phyloP scores from a whole-genome alignment of 2,113 vertebrate species.

The Xenus cinereus region DNA sequence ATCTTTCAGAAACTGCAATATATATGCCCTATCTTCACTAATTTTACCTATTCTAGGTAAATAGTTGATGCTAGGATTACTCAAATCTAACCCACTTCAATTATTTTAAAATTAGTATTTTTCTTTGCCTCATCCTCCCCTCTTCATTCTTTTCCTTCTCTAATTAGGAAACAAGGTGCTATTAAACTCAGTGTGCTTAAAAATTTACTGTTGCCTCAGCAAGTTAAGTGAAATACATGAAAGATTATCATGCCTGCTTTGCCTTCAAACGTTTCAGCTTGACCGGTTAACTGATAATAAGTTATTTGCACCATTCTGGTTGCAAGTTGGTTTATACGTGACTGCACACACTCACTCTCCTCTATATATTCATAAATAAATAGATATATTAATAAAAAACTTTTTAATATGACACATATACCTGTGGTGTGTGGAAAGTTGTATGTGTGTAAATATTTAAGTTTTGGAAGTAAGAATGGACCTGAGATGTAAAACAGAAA shows the following conservation, averaged over 20 bases:
- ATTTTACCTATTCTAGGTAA: not conserved
- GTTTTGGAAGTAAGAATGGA: not conserved
- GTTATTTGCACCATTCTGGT: not conserved
- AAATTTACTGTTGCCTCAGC: not conserved
- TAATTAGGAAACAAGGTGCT: not conserved
- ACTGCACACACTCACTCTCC: not conserved
- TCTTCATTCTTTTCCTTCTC: not conserved
- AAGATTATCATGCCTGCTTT: not conserved
- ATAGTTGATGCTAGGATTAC: not conserved
- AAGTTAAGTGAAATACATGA: not conserved
- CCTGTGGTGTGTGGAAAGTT: not conserved
- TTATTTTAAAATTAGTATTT: not conserved
- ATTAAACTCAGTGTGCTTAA: not conserved
- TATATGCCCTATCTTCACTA: not conserved
- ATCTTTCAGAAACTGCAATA: not conserved
- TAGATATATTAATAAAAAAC: not conserved
- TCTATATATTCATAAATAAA: not conserved
- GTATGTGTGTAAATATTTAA: not conserved
- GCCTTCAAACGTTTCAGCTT: not conserved
- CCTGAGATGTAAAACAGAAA: not conserved
- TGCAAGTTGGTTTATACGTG: not conserved
- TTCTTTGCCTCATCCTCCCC: not conserved
- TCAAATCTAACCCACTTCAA: not conserved
- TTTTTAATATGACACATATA: not conserved
- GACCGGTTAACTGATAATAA: not conserved